A percentile compares a stretch with the other conserved stretches of the same genome.
Evolutionary conservation across 2,113 vertebrate genomes (phyloP).

Genomic region (Empidonax alnorum): DNA sequence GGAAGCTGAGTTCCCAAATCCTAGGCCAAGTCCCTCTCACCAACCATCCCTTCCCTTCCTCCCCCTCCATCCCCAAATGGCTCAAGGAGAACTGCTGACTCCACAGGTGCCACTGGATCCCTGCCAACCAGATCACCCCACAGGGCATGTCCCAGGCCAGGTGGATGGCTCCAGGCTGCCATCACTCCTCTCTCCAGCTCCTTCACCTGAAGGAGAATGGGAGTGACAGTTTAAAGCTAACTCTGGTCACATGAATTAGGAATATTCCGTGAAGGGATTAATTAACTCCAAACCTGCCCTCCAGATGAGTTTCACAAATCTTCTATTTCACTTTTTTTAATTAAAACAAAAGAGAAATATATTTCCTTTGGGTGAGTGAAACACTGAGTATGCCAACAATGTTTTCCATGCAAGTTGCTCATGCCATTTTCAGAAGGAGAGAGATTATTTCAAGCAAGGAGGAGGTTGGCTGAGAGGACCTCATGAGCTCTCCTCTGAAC

Average conservation of each 20-base stretch:
- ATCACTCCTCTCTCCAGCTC: background rate
- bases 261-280: background rate
- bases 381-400: background rate
- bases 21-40: background rate
- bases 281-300: background rate
- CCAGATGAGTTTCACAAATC: background rate
- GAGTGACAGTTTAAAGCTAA: background rate
- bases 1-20: background rate
- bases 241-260: too few relatives aligned
- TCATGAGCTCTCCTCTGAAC: background rate
- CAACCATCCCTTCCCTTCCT: background rate
- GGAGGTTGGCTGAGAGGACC: background rate
- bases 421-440: background rate
- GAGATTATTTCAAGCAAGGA: background rate
- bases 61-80: background rate
- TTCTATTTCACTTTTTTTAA: background rate
- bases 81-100: background rate
- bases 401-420: background rate
- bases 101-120: background rate
- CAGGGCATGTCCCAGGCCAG: background rate
- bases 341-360: background rate
- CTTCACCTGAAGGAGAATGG: background rate
- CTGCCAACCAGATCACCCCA: background rate
- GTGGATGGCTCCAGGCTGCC: background rate
- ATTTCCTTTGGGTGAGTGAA: background rate